Evolutionary conservation across 1,140 invertebrate genomes (phyloP).

Genomic region (Drosophila sp.): DNA sequence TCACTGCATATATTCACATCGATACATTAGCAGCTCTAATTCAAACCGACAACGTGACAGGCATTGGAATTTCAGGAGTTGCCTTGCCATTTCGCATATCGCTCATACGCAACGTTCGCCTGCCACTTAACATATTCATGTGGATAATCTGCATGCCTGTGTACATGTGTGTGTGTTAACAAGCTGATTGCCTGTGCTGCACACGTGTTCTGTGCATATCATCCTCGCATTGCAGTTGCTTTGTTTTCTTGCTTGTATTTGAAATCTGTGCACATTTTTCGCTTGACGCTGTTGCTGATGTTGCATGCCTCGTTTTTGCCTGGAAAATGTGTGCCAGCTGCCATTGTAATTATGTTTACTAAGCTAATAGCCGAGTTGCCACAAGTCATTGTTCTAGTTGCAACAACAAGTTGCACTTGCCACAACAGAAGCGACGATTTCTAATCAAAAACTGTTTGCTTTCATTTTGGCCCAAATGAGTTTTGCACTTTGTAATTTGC

Average conservation of each 20-base stretch:
- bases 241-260: not conserved
- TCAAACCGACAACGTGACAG: too few species aligned
- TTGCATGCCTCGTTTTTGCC: slow-evolving; percentile 20
- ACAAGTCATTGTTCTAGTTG: slow-evolving; percentile 65
- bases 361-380: slow-evolving; percentile 52
- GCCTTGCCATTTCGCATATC: slow-evolving; percentile 37
- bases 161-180: slow-evolving; percentile 48
- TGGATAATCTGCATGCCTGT: slow-evolving; percentile 31
- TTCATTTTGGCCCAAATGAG: slow-evolving; percentile 72
- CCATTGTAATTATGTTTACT: slow-evolving; percentile 73
- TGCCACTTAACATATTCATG: slow-evolving; percentile 70
- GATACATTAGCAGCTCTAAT: too few species aligned
- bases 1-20: too few species aligned
- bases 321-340: slow-evolving; percentile 63
- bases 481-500: slow-evolving; percentile 58
- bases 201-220: slow-evolving; percentile 61
- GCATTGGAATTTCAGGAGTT: slow-evolving; percentile 22
- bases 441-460: slow-evolving; percentile 56
- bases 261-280: slow-evolving; percentile 14
- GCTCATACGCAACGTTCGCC: slow-evolving; percentile 61
- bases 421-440: slow-evolving; percentile 13
- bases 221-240: slow-evolving; percentile 12
- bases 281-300: slow-evolving; percentile 5
- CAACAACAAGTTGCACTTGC: not conserved
- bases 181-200: slow-evolving; percentile 57